Evolutionary conservation across 1,140 invertebrate species (phyloP).

Genomic region (Heliconius hewitsoni): DNA sequence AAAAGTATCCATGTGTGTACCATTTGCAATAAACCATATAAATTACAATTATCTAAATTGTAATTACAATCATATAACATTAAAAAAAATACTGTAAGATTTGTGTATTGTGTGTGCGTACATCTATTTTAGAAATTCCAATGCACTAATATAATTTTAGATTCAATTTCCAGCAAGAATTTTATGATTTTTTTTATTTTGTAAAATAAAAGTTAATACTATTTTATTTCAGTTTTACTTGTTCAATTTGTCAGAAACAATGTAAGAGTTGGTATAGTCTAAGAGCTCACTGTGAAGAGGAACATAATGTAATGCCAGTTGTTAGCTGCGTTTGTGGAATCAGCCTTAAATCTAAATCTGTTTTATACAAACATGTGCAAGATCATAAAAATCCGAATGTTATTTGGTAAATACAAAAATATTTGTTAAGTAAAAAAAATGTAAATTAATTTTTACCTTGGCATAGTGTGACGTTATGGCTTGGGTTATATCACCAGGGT

Average conservation of each 20-base stretch:
- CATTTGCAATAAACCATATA: too few relatives aligned
- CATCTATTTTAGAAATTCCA: neutral
- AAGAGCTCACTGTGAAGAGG: constrained; percentile 61
- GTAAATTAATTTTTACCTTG: too few relatives aligned
- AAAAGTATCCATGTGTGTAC: too few relatives aligned
- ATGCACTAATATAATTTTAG: neutral
- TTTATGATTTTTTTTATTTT: neutral
- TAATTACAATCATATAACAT: too few relatives aligned
- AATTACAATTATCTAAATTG: too few relatives aligned
- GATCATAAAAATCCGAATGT: constrained; percentile 76
- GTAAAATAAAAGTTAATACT: neutral
- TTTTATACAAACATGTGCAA: constrained; percentile 76
- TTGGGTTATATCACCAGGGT: too few relatives aligned
- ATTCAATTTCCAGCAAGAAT: neutral
- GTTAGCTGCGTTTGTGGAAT: constrained; percentile 75
- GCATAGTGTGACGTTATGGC: too few relatives aligned
- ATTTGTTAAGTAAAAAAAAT: too few relatives aligned
- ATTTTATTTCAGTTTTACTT: constrained; percentile 65
- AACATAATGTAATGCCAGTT: constrained; percentile 63
- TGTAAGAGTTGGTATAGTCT: constrained; percentile 72
- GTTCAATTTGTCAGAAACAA: constrained; percentile 65
- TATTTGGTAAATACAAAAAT: constrained; percentile 51
- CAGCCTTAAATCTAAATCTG: constrained; percentile 73
- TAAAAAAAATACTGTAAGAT: too few relatives aligned
- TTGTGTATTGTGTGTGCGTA: neutral